These are phyloP conservation scores for Temnothorax unifasciatus DNA, from an alignment of 2,888 invertebrate genomes.

Conservation along the genomic window DNA sequence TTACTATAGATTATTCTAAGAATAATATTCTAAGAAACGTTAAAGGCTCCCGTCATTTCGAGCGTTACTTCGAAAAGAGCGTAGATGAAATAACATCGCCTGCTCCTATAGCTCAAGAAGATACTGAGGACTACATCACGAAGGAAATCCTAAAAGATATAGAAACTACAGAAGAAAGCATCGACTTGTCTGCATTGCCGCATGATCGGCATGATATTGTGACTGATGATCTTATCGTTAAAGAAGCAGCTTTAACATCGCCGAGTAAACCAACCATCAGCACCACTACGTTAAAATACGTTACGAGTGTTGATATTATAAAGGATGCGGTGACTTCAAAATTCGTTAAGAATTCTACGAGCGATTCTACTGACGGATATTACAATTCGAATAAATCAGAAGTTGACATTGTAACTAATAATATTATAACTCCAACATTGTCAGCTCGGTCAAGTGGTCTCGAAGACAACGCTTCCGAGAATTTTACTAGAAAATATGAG, in stretches of 20 bases:
- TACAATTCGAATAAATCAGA: neutral
- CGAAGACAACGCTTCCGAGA: neutral
- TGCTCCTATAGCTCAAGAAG: neutral
- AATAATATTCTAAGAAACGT: neutral
- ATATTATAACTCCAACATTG: conserved; percentile 23
- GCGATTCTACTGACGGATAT: neutral
- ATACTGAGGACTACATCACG: neutral
- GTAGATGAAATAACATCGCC: neutral
- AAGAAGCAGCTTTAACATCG: neutral
- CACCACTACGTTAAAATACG: neutral
- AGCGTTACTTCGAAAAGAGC: conserved; percentile 3
- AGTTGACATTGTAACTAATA: neutral
- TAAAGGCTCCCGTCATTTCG: neutral
- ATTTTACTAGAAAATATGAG: neutral
- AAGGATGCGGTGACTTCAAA: neutral
- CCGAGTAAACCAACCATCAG: neutral
- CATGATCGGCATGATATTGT: neutral
- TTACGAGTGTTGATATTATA: conserved; percentile 6
- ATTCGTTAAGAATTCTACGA: neutral
- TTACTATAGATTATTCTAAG: conserved; percentile 1
- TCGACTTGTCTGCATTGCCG: neutral
- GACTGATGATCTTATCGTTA: neutral
- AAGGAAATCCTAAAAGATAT: neutral
- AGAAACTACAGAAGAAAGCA: neutral
- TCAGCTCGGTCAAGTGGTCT: neutral